These are phyloP conservation scores for Conus canariensis DNA, from an alignment of 2,888 invertebrate genomes.

Conservation along the genomic window DNA sequence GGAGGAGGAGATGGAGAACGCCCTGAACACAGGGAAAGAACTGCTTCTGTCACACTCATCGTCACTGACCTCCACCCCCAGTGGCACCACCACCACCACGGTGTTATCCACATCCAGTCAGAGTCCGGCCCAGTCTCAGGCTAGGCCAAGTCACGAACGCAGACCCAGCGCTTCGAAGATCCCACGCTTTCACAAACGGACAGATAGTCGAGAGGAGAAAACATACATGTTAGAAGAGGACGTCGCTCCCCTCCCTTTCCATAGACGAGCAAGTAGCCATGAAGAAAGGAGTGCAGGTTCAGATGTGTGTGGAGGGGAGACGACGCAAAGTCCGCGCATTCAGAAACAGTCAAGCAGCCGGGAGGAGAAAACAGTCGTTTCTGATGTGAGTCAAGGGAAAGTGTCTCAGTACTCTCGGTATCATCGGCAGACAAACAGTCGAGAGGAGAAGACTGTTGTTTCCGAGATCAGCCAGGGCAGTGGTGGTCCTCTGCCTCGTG, in stretches of 20 bases:
- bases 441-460: neutral
- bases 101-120: neutral
- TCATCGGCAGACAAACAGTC: neutral
- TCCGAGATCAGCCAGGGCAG: neutral
- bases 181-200: constrained; percentile 40
- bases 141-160: constrained; percentile 31
- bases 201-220: constrained; percentile 35
- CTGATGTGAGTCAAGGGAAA: neutral
- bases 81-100: neutral
- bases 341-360: neutral
- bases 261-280: neutral
- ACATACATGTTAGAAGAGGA: neutral
- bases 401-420: neutral
- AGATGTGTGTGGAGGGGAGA: neutral
- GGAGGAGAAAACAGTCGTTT: neutral
- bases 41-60: constrained; percentile 57
- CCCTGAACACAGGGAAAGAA: constrained; percentile 65
- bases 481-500: neutral
- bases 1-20: constrained; percentile 66
- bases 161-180: constrained; percentile 36
- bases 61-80: neutral
- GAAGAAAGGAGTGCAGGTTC: neutral
- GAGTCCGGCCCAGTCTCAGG: neutral
- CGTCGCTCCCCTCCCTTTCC: neutral
- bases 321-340: neutral